Base-by-base conservation (phyloP, 2,797 vertebrate genomes). In the Phalanger gymnotis region DNA sequence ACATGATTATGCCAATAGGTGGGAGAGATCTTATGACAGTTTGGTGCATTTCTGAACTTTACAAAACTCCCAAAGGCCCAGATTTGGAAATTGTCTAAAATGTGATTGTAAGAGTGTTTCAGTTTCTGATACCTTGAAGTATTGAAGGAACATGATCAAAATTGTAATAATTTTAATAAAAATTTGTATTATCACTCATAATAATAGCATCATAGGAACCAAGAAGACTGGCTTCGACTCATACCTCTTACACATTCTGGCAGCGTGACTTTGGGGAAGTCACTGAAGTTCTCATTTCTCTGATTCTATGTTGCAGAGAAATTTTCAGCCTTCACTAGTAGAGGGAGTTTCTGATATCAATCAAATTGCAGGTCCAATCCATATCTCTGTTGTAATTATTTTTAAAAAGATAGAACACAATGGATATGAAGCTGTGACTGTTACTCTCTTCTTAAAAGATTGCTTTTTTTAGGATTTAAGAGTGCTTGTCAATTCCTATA, bases 401-500 rank as follows among this genome's bases (percentile, higher is more conserved):
- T 58, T 58, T 34, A 14, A n/a, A 66, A 66, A 66, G 13, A 5
- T 4, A 14, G 31, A 40, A 1, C 22, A 73, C 0, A 40, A 73
- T 40, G 10, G 13, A n/a, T n/a, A 6, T 66, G 14, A 66, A 66
- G 0, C 34, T 66, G 14, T n/a, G 13, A n/a, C 14, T n/a, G 34
- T n/a, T n/a, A 61, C n/a, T n/a, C n/a, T n/a, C n/a, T n/a, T n/a
- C n/a, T n/a, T n/a, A n/a, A n/a, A 34, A 34, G 2, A 34, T n/a
- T n/a, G n/a, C 4, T 14, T 66, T 66, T 66, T 61, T 61, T 3
- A 19, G 34, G 34, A n/a, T 14, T 19, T n/a, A 66, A 66, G 5
- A n/a, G 1, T n/a, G n/a, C 34, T n/a, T 0, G 1, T 66, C 34
- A n/a, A 7, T 16, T 11, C 5, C 13, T 9, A 16, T 5, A 14